Evolutionary conservation across 1,140 invertebrate species (phyloP), one percentile per base, ranked within the genome.

Genomic region (Phymorhynchus buccinoides): DNA sequence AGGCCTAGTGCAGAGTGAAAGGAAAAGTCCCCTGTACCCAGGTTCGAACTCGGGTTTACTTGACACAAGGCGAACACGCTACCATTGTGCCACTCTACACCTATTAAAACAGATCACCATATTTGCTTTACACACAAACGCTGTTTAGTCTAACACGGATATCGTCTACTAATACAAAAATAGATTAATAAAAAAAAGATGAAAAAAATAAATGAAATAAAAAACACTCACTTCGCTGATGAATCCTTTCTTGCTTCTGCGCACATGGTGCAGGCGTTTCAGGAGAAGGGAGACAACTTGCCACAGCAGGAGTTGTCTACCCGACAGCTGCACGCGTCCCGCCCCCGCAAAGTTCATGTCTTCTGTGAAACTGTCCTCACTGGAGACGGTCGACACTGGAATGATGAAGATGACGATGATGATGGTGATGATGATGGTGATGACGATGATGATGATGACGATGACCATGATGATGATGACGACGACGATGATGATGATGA

Each of bases 201-300:
- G 52, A 56, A 56, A 56, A 14, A 12, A 14, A 56, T 56, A 56
- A n/a, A n/a, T n/a, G n/a, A n/a, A n/a, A n/a, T n/a, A n/a, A n/a
- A n/a, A n/a, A n/a, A n/a, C n/a, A n/a, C 52, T 86, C 88, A 94
- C 94, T 91, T 95, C 95, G 90, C 93, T 94, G 84, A 95, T 89
- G 84, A 95, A 93, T 22, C 94, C 94, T 90, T 95, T 95, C 85
- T 93, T 93, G 89, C 94, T 95, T 30, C 95, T 89, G 35, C 92
- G 91, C 7, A 94, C 90, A 88, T 94, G 93, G 85, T 94, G 94
- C 88, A 95, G 94, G 77, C 95, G 85, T 88, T 95, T 95, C 12
- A 94, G 85, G 44, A 94, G 90, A 30, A 95, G 90, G 32, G 94
- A 94, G 1, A 90, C 86, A 41, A 94, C 91, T 87, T 95, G 95